Percentiles rank a stretch among this genome's conserved stretches.
phyloP scores from a whole-genome alignment of 2,113 vertebrate species.

The Stegastes partitus region DNA sequence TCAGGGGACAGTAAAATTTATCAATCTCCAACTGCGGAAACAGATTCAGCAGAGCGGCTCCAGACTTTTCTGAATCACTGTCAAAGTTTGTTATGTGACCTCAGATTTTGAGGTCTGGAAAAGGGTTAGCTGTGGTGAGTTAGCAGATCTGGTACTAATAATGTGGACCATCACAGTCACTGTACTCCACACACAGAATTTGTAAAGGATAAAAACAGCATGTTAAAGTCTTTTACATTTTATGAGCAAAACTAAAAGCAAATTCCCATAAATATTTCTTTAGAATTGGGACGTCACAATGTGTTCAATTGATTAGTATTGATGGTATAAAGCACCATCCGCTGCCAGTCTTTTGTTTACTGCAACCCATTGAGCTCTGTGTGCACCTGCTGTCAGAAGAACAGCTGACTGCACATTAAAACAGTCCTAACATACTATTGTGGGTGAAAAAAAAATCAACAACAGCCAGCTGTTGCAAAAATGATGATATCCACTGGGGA shows the following conservation, averaged over 20 bases:
- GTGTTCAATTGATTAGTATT: neutral
- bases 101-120: neutral
- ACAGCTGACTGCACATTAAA: constrained; percentile 32
- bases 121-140: neutral
- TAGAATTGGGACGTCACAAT: neutral
- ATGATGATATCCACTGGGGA: constrained; percentile 14
- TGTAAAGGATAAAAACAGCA: too few relatives aligned
- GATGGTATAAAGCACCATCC: neutral
- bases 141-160: neutral
- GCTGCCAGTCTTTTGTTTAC: constrained; percentile 15
- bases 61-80: neutral
- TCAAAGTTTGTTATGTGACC: too few relatives aligned
- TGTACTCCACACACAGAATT: too few relatives aligned
- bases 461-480: neutral
- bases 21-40: too few relatives aligned
- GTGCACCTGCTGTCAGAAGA: constrained; percentile 14
- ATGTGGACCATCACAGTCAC: neutral
- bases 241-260: too few relatives aligned
- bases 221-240: too few relatives aligned
- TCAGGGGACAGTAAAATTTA: too few relatives aligned
- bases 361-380: constrained; percentile 7
- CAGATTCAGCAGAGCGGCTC: too few relatives aligned
- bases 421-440: neutral
- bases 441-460: neutral
- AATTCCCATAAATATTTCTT: too few relatives aligned